Evolutionary conservation across 2,888 invertebrate species (phyloP).

Genomic region (Apantesis nais): DNA sequence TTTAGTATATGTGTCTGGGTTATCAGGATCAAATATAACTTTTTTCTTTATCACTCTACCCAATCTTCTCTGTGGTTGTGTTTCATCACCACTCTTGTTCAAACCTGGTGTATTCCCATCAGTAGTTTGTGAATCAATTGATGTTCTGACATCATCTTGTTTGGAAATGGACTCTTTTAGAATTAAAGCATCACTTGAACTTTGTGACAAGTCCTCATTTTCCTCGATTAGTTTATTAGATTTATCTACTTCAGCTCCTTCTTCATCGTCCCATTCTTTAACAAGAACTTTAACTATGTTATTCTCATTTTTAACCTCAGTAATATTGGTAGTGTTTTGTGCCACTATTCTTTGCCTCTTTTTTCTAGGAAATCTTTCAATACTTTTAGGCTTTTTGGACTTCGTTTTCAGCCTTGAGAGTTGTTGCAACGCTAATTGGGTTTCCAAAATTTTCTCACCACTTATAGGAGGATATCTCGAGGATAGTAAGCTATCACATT

Average conservation of each 20-base stretch:
- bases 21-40: constrained; percentile 90
- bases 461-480: constrained; percentile 39
- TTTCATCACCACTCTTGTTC: constrained; percentile 65
- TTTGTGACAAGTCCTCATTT: constrained; percentile 43
- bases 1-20: constrained; percentile 83
- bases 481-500: constrained; percentile 37
- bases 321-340: not conserved
- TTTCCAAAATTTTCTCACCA: constrained; percentile 59
- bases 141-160: constrained; percentile 52
- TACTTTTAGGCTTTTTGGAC: constrained; percentile 41
- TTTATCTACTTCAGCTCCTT: constrained; percentile 57
- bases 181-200: constrained; percentile 46
- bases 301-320: constrained; percentile 53
- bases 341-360: constrained; percentile 36
- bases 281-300: constrained; percentile 83
- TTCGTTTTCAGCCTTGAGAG: constrained; percentile 64
- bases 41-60: constrained; percentile 89
- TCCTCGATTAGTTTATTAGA: constrained; percentile 46
- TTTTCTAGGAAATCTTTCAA: constrained; percentile 42
- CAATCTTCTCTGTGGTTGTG: constrained; percentile 70
- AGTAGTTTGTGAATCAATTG: constrained; percentile 56
- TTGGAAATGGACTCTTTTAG: constrained; percentile 45
- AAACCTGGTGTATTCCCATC: constrained; percentile 55
- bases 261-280: constrained; percentile 83
- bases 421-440: constrained; percentile 73